Evolutionary conservation across 2,888 invertebrate genomes (phyloP).

Genomic region (Diarsia dahlii): DNA sequence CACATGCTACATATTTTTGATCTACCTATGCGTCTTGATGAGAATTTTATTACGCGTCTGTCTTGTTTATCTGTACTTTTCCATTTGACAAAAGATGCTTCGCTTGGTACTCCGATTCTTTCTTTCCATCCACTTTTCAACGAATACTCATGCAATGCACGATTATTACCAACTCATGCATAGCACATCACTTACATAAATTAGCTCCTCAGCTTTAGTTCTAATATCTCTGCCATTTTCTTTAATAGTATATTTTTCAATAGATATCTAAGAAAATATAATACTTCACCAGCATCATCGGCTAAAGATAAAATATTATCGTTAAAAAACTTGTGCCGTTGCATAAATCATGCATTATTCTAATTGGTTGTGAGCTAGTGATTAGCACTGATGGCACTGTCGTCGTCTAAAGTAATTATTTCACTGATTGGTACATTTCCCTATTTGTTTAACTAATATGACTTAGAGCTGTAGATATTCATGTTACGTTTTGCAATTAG

Average conservation of each 20-base stretch:
- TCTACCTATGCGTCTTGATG: background rate
- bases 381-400: constrained; percentile 46
- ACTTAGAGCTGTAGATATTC: constrained; percentile 2
- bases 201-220: background rate
- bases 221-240: constrained; percentile 11
- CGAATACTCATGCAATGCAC: background rate
- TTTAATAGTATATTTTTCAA: constrained; percentile 10
- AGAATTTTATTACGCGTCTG: background rate
- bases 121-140: background rate
- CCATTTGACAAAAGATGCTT: background rate
- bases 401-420: constrained; percentile 55
- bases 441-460: constrained; percentile 46
- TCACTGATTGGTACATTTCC: constrained; percentile 47
- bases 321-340: constrained; percentile 31
- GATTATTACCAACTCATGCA: background rate
- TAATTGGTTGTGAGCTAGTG: constrained; percentile 48
- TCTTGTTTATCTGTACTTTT: background rate
- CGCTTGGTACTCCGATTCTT: background rate
- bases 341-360: constrained; percentile 58
- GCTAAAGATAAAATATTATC: constrained; percentile 24
- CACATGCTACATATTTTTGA: constrained; percentile 24
- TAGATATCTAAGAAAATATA: background rate
- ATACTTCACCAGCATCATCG: background rate
- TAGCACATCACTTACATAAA: background rate
- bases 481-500: constrained; percentile 27